These are phyloP conservation scores for Otocyon megalotis DNA, from an alignment of 2,113 vertebrate genomes.

Conservation along the genomic window DNA sequence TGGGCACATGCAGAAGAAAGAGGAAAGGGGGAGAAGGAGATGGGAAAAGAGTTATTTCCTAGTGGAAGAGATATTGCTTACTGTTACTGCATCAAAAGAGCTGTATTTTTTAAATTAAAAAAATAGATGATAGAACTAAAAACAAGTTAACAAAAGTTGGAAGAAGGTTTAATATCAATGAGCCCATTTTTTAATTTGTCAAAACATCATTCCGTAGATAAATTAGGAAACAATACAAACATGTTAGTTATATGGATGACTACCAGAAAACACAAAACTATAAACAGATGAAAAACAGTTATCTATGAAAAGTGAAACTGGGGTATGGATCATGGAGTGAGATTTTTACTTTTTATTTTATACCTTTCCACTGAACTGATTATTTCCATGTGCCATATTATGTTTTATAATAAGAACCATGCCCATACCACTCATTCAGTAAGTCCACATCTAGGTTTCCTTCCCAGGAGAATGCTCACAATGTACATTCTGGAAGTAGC, in stretches of 20 bases:
- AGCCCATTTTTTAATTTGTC: neutral
- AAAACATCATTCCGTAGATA: neutral
- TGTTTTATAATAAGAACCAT: conserved; percentile 59
- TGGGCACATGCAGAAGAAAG: conserved; percentile 4
- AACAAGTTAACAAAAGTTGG: conserved; percentile 32
- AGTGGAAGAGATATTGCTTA: neutral
- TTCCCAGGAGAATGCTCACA: neutral
- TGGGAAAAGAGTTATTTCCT: neutral
- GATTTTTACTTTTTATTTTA: conserved; percentile 62
- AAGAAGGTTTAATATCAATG: neutral
- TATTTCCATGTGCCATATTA: conserved; percentile 52
- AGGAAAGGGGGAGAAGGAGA: neutral
- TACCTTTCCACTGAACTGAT: conserved; percentile 54
- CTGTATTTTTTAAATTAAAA: conserved; percentile 27
- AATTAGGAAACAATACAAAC: neutral
- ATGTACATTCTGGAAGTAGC: too few relatives aligned
- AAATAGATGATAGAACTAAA: conserved; percentile 27
- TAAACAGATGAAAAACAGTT: neutral
- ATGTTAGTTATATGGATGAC: neutral
- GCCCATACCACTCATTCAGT: neutral
- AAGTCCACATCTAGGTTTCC: neutral
- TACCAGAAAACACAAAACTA: neutral
- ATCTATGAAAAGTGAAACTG: conserved; percentile 12
- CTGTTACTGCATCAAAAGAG: neutral
- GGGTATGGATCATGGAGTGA: neutral